Percentiles rank a stretch among this genome's conserved stretches.
Conservation (phyloP, 2,113 vertebrate genomes). For the Brachionichthys hirsutus region DNA sequence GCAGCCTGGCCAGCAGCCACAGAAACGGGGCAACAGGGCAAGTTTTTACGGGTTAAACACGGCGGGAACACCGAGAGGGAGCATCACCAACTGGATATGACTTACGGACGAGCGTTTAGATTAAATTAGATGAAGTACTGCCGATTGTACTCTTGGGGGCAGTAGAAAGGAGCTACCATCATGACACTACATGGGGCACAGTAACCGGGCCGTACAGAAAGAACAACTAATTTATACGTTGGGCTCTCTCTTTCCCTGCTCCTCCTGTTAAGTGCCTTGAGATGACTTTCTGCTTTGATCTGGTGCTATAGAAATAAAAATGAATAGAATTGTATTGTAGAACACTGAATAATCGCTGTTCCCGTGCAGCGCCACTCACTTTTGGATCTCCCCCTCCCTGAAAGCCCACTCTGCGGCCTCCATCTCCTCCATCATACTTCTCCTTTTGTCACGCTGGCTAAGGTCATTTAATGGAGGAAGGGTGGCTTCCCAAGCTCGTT, state of each 20-base stretch:
- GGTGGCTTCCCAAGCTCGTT: conserved; percentile 84
- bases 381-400: conserved; percentile 89
- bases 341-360: neutral
- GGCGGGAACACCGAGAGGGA: neutral
- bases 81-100: neutral
- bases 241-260: no score
- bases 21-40: conserved; percentile 3
- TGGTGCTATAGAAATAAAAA: no score
- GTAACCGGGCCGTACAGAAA: no score
- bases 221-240: no score
- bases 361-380: conserved; percentile 71
- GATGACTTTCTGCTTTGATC: no score
- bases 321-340: no score
- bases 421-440: conserved; percentile 89
- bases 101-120: neutral
- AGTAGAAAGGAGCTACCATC: neutral
- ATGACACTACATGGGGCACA: neutral
- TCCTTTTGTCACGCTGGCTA: conserved; percentile 79
- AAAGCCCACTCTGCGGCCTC: conserved; percentile 92
- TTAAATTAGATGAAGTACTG: neutral
- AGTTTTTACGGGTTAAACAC: neutral
- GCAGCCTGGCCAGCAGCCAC: conserved; percentile 75
- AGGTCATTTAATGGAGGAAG: conserved; percentile 81
- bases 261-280: no score
- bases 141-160: conserved; percentile 6